A percentile compares a stretch with the other conserved stretches of the same genome.
These are phyloP conservation scores for Dryobates pubescens DNA, from an alignment of 2,797 vertebrate species.

Conservation along the genomic window DNA sequence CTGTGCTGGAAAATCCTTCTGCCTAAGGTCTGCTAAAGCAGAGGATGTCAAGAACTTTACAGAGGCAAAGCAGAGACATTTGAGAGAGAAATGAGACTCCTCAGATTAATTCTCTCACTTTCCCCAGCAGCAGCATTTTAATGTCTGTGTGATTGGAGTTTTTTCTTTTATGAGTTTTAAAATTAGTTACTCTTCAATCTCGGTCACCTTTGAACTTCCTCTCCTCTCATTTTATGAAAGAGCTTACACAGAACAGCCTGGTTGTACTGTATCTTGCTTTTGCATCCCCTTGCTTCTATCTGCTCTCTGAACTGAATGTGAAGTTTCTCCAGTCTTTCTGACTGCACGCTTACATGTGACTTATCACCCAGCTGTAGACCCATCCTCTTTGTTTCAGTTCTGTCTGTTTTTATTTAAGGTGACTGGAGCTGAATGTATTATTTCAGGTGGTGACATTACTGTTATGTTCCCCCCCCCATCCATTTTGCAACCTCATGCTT, in stretches of 20 bases:
- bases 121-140: conserved; percentile 24
- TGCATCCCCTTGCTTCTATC: neutral
- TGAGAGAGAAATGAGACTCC: conserved; percentile 9
- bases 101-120: conserved; percentile 45
- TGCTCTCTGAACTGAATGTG: neutral
- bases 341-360: neutral
- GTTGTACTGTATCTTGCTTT: neutral
- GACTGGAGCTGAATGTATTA: neutral
- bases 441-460: conserved; percentile 4
- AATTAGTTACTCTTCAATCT: conserved; percentile 60
- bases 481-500: neutral
- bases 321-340: neutral
- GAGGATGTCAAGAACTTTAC: neutral
- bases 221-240: conserved; percentile 39
- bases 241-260: neutral
- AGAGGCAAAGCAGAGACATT: neutral
- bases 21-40: neutral
- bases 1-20: neutral
- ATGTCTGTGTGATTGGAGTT: conserved; percentile 1
- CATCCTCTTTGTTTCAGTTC: neutral
- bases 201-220: conserved; percentile 64
- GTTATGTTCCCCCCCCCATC: neutral
- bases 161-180: conserved; percentile 57
- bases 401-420: conserved; percentile 6
- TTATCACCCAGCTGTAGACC: neutral